Percentiles rank a stretch among this genome's conserved stretches.
These are phyloP conservation scores for Habrosyne pyritoides DNA, from an alignment of 2,888 invertebrate genomes.

Conservation along the genomic window DNA sequence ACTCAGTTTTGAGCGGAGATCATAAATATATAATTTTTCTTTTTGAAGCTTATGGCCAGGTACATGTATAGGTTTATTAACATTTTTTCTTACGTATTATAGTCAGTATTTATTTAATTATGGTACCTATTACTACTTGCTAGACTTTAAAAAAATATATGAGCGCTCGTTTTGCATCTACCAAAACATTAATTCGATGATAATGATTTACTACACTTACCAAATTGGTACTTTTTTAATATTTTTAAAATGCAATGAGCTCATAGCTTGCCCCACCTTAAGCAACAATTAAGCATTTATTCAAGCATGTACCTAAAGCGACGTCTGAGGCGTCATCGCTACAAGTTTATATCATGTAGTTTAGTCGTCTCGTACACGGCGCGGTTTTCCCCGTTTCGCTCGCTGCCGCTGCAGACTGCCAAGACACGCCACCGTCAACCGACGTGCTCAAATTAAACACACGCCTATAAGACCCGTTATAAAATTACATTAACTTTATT, in stretches of 20 bases:
- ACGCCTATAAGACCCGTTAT: constrained; percentile 53
- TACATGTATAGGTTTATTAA: no score
- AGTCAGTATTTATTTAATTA: no score
- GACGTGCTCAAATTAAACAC: constrained; percentile 56
- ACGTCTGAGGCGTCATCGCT: constrained; percentile 8
- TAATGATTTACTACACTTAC: no score
- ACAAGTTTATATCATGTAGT: constrained; percentile 15
- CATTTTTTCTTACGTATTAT: no score
- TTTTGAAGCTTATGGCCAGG: no score
- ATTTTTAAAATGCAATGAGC: neutral
- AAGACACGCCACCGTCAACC: constrained; percentile 27
- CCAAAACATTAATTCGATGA: no score
- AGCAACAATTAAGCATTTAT: constrained; percentile 14
- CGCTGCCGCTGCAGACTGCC: constrained; percentile 20
- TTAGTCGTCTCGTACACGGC: constrained; percentile 3
- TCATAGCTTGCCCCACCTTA: constrained; percentile 4
- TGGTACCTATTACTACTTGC: no score
- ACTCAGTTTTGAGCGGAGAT: no score
- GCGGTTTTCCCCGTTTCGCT: constrained; percentile 12
- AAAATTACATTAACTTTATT: constrained; percentile 63
- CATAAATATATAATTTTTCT: no score
- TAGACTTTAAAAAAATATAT: no score
- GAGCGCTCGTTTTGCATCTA: no score
- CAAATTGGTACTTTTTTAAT: no score
- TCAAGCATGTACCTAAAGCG: constrained; percentile 9